Percentiles rank a stretch among this genome's conserved stretches.
These are phyloP conservation scores for Protonemura montana DNA, from an alignment of 2,888 invertebrate species.

Conservation along the genomic window DNA sequence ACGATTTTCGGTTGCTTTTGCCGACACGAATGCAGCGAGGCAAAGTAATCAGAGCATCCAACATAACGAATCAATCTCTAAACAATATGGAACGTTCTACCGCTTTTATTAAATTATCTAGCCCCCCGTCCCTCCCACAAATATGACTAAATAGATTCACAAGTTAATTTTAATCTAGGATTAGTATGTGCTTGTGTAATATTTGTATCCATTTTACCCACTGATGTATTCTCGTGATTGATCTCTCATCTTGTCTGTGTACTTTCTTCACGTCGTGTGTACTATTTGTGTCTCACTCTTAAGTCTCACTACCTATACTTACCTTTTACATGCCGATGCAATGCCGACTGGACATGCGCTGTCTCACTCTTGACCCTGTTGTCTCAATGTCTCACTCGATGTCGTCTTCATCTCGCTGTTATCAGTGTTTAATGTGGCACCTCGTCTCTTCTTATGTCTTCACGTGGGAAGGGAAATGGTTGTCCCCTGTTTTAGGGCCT, in stretches of 20 bases:
- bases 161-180: background rate
- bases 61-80: background rate
- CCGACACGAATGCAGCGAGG: too few species aligned
- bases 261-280: background rate
- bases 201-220: background rate
- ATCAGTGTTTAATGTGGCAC: background rate
- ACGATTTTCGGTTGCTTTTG: too few species aligned
- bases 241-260: background rate
- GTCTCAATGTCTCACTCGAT: background rate
- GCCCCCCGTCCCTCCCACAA: too few species aligned
- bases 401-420: background rate
- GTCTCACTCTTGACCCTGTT: background rate
- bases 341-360: background rate
- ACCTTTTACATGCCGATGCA: background rate
- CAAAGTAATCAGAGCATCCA: too few species aligned
- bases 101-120: too few species aligned
- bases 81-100: too few species aligned
- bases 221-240: background rate
- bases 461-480: too few species aligned
- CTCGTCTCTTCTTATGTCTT: background rate
- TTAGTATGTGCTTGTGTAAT: background rate
- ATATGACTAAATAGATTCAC: too few species aligned
- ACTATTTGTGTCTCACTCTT: background rate
- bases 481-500: background rate
- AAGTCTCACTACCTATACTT: background rate